Conservation (phyloP, 2,888 invertebrate genomes). For the Plusia festucae region DNA sequence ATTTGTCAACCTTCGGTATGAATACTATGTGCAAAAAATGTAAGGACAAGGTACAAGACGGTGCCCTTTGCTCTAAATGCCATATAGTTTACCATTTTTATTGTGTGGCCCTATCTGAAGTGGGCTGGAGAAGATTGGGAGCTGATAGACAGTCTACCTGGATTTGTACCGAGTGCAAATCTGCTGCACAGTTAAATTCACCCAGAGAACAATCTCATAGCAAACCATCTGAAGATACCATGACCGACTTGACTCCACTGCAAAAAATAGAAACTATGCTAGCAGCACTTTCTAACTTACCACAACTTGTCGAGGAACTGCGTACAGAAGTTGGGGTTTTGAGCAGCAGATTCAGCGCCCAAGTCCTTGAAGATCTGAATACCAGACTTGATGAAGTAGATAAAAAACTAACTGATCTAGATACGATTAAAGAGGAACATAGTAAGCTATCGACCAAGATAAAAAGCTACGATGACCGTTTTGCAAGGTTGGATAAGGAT, state of each 20-base stretch:
- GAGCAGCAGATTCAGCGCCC: not conserved
- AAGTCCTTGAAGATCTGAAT: not conserved
- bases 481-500: not conserved
- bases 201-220: not conserved
- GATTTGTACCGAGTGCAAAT: not conserved
- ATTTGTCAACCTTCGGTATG: not conserved
- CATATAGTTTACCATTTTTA: not conserved
- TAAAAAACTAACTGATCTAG: not conserved
- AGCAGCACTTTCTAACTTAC: not conserved
- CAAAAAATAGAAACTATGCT: not conserved
- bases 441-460: not conserved
- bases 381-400: not conserved
- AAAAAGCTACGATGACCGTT: not conserved
- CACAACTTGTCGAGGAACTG: not conserved
- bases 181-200: not conserved
- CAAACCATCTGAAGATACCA: not conserved
- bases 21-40: slow-evolving; percentile 5
- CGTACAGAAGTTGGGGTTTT: not conserved
- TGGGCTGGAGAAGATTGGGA: not conserved
- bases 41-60: slow-evolving; percentile 7
- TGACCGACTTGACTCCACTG: not conserved
- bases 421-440: not conserved
- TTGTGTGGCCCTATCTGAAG: not conserved
- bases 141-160: slow-evolving; percentile 4
- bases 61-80: slow-evolving; percentile 1